phyloP scores from a whole-genome alignment of 2,113 vertebrate genomes.

The Corvus moneduloides region DNA sequence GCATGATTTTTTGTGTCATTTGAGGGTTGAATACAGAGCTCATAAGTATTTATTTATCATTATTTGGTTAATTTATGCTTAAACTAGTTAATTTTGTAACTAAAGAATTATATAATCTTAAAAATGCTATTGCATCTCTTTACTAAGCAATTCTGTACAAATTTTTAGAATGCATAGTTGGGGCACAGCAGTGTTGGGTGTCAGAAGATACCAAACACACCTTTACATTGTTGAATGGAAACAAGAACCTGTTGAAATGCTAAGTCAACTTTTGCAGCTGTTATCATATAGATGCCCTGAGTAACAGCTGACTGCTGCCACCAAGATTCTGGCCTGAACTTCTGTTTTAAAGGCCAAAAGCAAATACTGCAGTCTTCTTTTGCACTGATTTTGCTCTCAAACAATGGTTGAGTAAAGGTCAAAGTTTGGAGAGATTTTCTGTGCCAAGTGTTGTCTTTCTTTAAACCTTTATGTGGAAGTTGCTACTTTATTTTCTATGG shows the following conservation, averaged over 20 bases:
- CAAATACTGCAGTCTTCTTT: not conserved
- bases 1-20: not conserved
- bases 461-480: not conserved
- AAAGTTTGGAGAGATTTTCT: not conserved
- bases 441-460: not conserved
- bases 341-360: not conserved
- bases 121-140: not conserved
- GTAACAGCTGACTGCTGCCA: not conserved
- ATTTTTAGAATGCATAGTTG: not conserved
- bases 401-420: not conserved
- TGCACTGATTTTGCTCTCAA: not conserved
- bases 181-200: not conserved
- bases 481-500: not conserved
- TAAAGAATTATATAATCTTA: not conserved
- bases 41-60: not conserved
- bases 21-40: not conserved
- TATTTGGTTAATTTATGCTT: not conserved
- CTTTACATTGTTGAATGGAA: not conserved
- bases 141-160: not conserved
- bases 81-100: not conserved
- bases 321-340: not conserved
- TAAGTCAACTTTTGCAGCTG: not conserved
- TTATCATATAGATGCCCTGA: not conserved
- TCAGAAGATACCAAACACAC: not conserved
- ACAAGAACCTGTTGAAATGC: not conserved